These are phyloP conservation scores for Phocides pigmalion DNA, from an alignment of 1,140 invertebrate species.

Conservation along the genomic window DNA sequence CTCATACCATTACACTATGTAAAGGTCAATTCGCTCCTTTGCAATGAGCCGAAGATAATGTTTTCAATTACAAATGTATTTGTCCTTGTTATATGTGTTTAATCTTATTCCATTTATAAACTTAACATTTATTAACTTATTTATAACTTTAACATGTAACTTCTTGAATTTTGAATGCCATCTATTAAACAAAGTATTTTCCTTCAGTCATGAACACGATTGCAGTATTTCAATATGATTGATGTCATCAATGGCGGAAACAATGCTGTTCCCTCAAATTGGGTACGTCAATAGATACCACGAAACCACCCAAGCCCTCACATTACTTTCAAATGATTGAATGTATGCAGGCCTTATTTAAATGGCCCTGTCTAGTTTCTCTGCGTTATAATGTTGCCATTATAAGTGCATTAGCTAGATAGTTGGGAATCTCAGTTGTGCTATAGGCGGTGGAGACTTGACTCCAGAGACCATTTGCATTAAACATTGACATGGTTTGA, in stretches of 20 bases:
- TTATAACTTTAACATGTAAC: too few relatives aligned
- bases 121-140: not conserved
- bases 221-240: too few relatives aligned
- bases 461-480: slow-evolving; percentile 45
- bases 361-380: slow-evolving; percentile 63
- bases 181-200: too few relatives aligned
- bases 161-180: too few relatives aligned
- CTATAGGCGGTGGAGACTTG: slow-evolving; percentile 38
- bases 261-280: not conserved
- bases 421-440: slow-evolving; percentile 51
- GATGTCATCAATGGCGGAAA: not conserved
- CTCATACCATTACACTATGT: slow-evolving; percentile 7
- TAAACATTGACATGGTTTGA: slow-evolving; percentile 40
- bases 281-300: not conserved
- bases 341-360: slow-evolving; percentile 52
- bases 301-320: not conserved
- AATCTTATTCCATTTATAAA: too few relatives aligned
- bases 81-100: not conserved
- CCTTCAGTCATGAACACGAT: too few relatives aligned
- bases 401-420: slow-evolving; percentile 72
- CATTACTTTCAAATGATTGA: slow-evolving; percentile 32
- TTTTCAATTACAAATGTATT: not conserved
- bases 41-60: not conserved
- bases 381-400: slow-evolving; percentile 59
- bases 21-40: not conserved